A percentile compares a stretch with the other conserved stretches of the same genome.
These are phyloP conservation scores for Apeltes quadracus DNA, from an alignment of 2,113 vertebrate species.

Conservation along the genomic window DNA sequence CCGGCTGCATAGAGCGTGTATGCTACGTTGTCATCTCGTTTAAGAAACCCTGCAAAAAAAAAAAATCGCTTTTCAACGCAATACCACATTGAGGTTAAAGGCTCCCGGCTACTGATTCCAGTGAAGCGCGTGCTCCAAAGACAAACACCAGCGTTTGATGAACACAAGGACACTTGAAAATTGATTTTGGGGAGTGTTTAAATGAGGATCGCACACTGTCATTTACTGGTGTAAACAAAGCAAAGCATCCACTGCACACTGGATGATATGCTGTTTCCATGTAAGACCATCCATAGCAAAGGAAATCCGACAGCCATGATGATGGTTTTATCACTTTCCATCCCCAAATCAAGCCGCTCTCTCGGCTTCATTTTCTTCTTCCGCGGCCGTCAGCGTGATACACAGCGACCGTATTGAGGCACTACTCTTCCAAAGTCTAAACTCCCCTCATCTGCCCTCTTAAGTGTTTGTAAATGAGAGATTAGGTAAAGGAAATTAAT, in stretches of 20 bases:
- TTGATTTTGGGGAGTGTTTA: conserved; percentile 55
- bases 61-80: background rate
- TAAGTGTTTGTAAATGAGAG: conserved; percentile 36
- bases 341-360: conserved; percentile 23
- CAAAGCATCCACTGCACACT: background rate
- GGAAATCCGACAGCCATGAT: conserved; percentile 54
- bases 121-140: conserved; percentile 25
- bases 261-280: conserved; percentile 63
- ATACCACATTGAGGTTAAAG: conserved; percentile 12
- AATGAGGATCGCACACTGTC: conserved; percentile 36
- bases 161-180: conserved; percentile 48
- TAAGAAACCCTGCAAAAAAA: background rate
- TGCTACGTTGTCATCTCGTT: background rate
- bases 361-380: background rate
- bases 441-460: background rate
- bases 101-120: background rate
- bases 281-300: conserved; percentile 59
- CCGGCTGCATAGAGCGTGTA: conserved; percentile 17
- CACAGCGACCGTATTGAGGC: background rate
- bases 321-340: conserved; percentile 26
- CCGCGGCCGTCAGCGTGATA: background rate
- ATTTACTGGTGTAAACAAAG: conserved; percentile 64
- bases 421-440: background rate
- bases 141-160: conserved; percentile 48
- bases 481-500: conserved; percentile 24